Conservation (phyloP, 1,140 invertebrate species). For the Stegodyphus dumicola region DNA sequence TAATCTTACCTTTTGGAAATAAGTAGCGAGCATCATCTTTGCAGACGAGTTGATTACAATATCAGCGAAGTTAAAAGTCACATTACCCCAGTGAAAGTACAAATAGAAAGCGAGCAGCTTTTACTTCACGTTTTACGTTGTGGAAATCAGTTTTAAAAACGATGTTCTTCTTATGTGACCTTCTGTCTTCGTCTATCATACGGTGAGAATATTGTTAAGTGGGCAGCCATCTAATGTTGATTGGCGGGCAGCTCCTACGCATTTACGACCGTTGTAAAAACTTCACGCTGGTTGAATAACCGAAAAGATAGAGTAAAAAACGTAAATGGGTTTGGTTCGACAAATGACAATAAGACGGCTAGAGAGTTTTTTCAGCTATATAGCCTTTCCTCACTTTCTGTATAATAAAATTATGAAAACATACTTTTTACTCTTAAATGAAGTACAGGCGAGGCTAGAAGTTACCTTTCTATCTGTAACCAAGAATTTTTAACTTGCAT, state of each 20-base stretch:
- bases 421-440: background rate
- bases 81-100: conserved; percentile 3
- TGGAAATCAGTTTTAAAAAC: background rate
- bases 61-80: background rate
- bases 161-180: conserved; percentile 15
- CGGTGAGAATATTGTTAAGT: conserved; percentile 24
- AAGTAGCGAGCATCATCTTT: conserved; percentile 43
- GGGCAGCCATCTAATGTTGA: conserved; percentile 29
- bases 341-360: background rate
- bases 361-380: background rate
- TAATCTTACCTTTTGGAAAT: conserved; percentile 34
- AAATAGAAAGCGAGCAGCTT: conserved; percentile 5
- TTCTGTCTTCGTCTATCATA: background rate
- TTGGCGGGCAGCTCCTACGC: conserved; percentile 36
- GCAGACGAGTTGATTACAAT: background rate
- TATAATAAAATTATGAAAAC: background rate
- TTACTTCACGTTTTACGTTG: conserved; percentile 8
- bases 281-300: conserved; percentile 12
- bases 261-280: conserved; percentile 6
- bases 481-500: too few relatives aligned
- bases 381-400: background rate
- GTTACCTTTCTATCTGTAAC: too few relatives aligned
- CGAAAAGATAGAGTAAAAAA: conserved; percentile 16
- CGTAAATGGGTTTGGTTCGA: conserved; percentile 16
- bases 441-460: too few relatives aligned